Evolutionary conservation across 37 sponge, comb jelly and placozoan genomes (phyloP).

Genomic region (Agelas oroides): DNA sequence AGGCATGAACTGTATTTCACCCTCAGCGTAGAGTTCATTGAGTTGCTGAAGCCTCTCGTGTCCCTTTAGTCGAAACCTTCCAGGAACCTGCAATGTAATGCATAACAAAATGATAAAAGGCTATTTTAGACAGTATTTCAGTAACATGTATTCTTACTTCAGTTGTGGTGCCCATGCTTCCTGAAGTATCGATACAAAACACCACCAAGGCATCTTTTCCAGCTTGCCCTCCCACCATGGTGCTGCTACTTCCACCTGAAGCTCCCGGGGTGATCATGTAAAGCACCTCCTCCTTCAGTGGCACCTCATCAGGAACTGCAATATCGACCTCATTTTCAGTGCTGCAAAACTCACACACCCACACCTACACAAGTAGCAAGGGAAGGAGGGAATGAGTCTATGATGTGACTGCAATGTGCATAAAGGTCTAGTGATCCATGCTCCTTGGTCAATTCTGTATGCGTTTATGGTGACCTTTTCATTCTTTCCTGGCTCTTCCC

Average conservation of each 20-base stretch:
- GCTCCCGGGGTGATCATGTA: conserved; percentile 42
- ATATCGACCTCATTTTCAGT: conserved; percentile 46
- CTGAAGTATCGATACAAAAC: conserved; percentile 71
- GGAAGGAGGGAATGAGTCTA: too few species aligned
- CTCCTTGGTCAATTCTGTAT: too few species aligned
- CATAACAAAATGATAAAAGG: too few species aligned
- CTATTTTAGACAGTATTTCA: neutral
- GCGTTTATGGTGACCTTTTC: conserved; percentile 12
- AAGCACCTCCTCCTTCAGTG: conserved; percentile 46
- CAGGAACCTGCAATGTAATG: conserved; percentile 16
- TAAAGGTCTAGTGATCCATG: too few species aligned
- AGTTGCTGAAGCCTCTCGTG: neutral
- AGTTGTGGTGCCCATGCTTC: conserved; percentile 68
- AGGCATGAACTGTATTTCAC: conserved; percentile 16
- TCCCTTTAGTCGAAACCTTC: conserved; percentile 16
- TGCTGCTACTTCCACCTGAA: conserved; percentile 1
- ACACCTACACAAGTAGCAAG: conserved; percentile 23
- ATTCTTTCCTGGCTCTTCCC: neutral
- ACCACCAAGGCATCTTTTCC: conserved; percentile 36
- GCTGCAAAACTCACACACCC: conserved; percentile 74
- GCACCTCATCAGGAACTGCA: conserved; percentile 63
- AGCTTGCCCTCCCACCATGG: too few species aligned
- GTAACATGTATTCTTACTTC: too few species aligned
- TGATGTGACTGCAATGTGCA: neutral
- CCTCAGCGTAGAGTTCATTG: neutral